Evolutionary conservation across 2,113 vertebrate genomes (phyloP).

Genomic region (Pomatorhinus ruficollis): DNA sequence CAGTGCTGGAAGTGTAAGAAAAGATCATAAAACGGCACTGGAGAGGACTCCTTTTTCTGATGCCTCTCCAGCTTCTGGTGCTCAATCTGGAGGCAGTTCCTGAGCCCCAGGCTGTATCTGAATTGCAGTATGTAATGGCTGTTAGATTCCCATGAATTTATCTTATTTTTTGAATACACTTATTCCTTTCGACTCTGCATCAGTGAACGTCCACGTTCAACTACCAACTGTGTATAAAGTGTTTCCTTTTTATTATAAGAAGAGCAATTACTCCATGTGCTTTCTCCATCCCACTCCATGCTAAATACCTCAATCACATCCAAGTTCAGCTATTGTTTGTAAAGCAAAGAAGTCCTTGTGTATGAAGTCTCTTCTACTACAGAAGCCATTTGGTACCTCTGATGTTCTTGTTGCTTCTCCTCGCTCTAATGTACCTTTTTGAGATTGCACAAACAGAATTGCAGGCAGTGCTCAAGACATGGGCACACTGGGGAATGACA

Average conservation of each 20-base stretch:
- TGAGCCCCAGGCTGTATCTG: not conserved
- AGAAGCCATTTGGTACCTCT: not conserved
- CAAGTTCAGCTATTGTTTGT: not conserved
- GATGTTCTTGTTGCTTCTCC: not conserved
- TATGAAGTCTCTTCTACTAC: not conserved
- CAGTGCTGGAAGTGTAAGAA: not conserved
- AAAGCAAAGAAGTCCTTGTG: not conserved
- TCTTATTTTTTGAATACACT: not conserved
- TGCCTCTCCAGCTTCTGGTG: not conserved
- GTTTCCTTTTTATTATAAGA: not conserved
- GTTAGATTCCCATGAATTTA: not conserved
- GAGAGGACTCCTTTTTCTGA: not conserved
- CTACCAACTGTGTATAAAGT: not conserved
- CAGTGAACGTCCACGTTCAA: not conserved
- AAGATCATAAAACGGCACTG: not conserved
- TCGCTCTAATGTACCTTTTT: not conserved
- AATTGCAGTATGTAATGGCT: not conserved
- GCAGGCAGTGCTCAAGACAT: not conserved
- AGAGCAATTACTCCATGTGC: not conserved
- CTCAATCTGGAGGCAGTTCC: not conserved
- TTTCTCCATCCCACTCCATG: not conserved
- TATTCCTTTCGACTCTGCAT: not conserved
- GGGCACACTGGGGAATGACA: not conserved
- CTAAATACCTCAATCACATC: not conserved
- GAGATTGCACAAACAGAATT: not conserved